phyloP scores from a whole-genome alignment of 2,797 vertebrate species.

The Cyclopterus lumpus region DNA sequence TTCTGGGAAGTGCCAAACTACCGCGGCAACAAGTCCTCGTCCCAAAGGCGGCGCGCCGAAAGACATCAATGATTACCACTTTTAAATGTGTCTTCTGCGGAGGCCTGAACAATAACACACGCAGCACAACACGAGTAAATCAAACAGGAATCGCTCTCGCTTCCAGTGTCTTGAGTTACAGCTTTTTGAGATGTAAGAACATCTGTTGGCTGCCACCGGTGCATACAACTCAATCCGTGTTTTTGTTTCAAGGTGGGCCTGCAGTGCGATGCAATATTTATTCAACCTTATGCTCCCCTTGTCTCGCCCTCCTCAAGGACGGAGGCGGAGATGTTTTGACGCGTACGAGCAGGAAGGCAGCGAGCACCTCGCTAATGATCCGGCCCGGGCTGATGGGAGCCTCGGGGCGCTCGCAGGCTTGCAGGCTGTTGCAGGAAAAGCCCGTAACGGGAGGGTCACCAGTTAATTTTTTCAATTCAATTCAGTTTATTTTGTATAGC shows the following conservation, averaged over 20 bases:
- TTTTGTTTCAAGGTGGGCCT: conserved; percentile 47
- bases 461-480: too few relatives aligned
- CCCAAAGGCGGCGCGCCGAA: neutral
- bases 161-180: conserved; percentile 21
- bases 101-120: neutral
- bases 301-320: conserved; percentile 58
- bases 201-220: conserved; percentile 37
- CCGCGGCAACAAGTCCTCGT: neutral
- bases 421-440: conserved; percentile 40
- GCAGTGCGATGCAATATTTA: conserved; percentile 70
- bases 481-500: too few relatives aligned
- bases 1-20: neutral
- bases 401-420: conserved; percentile 43
- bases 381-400: conserved; percentile 41
- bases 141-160: conserved; percentile 5
- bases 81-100: neutral
- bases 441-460: conserved; percentile 55
- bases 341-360: conserved; percentile 32
- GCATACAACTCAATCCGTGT: conserved; percentile 7
- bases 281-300: conserved; percentile 58
- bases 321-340: conserved; percentile 57
- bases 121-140: neutral
- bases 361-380: conserved; percentile 57
- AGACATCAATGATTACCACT: neutral
- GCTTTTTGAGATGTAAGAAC: conserved; percentile 36